These are phyloP conservation scores for Gymnocephalus cernua DNA, from an alignment of 2,113 vertebrate species.

Conservation along the genomic window DNA sequence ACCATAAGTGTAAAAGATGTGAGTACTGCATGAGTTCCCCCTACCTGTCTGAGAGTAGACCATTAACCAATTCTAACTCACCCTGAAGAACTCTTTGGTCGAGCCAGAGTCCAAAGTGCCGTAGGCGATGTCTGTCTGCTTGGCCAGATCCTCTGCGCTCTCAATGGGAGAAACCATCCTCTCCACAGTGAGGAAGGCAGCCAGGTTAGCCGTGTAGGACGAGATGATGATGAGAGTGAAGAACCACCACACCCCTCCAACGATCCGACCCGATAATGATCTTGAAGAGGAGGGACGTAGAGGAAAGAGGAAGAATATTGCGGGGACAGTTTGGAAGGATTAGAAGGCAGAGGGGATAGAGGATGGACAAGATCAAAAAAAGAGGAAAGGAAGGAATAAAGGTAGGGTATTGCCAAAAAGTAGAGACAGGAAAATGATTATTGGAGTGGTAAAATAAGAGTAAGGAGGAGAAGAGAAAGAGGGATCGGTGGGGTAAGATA, in stretches of 20 bases:
- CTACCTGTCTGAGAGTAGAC: slow-evolving; percentile 12
- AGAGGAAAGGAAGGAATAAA: neutral
- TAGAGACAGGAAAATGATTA: slow-evolving; percentile 13
- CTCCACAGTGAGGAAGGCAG: slow-evolving; percentile 98
- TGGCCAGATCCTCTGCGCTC: slow-evolving; percentile 98
- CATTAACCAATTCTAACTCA: slow-evolving; percentile 80
- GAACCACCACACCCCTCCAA: slow-evolving; percentile 99
- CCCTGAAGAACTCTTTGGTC: slow-evolving; percentile 99
- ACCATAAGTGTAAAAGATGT: neutral
- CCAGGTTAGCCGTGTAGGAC: slow-evolving; percentile 98
- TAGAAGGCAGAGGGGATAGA: slow-evolving; percentile 1
- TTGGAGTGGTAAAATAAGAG: slow-evolving; percentile 38
- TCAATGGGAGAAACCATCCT: slow-evolving; percentile 99
- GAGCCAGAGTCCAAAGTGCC: slow-evolving; percentile 98
- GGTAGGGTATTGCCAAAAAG: neutral
- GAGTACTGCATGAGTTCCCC: neutral
- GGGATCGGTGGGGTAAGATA: slow-evolving; percentile 33
- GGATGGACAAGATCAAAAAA: neutral
- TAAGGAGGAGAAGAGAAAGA: slow-evolving; percentile 22
- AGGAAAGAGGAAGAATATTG: neutral
- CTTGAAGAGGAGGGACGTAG: slow-evolving; percentile 71
- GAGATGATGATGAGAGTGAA: slow-evolving; percentile 99
- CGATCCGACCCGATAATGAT: slow-evolving; percentile 97
- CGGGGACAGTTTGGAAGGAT: slow-evolving; percentile 21
- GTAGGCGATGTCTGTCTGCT: slow-evolving; percentile 99